Base-by-base conservation (phyloP, 92 coral and sea anemone genomes). In the Zoanthus gigantus region DNA sequence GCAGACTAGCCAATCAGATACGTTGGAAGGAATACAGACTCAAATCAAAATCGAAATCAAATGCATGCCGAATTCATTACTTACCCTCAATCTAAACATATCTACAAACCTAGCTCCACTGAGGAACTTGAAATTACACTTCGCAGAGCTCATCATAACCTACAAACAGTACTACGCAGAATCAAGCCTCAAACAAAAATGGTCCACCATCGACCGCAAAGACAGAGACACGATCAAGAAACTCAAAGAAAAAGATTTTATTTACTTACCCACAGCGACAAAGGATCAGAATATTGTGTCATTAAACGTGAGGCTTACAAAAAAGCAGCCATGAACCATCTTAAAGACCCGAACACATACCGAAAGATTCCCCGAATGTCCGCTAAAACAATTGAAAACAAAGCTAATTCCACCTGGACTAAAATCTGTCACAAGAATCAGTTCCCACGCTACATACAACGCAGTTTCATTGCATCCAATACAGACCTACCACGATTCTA, bases 401-500 rank as follows among this genome's bases (percentile, higher is more conserved):
- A 88, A 76, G 79, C 88, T 77, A 90, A 88, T 42, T 10, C 89
- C n/a, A 79, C 79, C n/a, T 93, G 93, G 93, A 93, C 82, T 65
- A 58, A 71, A 72, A 90, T 88, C 72, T 93, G 92, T 83, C 23
- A 17, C 42, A 69, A 54, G 5, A 85, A 87, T 71, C 79, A 85
- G n/a, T 60, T 89, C 52, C 79, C 94, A 13, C 60, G 31, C 45
- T 69, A 67, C 66, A 74, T 82, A 60, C 52, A 23, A 23, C 23
- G 23, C 23, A 23, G 23, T 23, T 23, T 23, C 23, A 23, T 23
- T 23, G 23, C 23, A 23, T 23, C 23, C 23, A 23, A 23, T 23
- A 23, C 23, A 23, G 23, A 23, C 23, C 23, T 23, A 23, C 23
- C 23, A 23, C 23, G 23, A 23, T 23, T 23, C 23, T 23, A 23